Conservation (phyloP, 2,888 invertebrate species). For the Pollenia amentaria region DNA sequence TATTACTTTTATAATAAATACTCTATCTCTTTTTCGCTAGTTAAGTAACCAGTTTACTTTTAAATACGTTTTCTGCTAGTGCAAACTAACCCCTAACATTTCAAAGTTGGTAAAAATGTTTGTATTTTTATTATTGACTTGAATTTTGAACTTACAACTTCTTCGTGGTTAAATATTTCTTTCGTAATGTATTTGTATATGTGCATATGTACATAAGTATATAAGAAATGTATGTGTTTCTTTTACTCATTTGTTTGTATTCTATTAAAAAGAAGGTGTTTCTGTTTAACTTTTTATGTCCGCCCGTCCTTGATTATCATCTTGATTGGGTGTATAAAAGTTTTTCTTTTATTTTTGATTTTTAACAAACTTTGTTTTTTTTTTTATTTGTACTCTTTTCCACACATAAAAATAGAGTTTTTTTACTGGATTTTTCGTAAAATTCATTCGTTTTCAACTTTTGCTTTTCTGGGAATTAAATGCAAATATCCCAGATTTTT, state of each 20-base stretch:
- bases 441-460: too few relatives aligned
- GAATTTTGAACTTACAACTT: constrained; percentile 30
- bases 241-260: constrained; percentile 44
- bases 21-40: too few relatives aligned
- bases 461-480: too few relatives aligned
- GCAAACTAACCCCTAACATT: background rate
- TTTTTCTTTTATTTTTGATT: constrained; percentile 32
- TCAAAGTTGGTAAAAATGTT: constrained; percentile 24
- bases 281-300: constrained; percentile 72
- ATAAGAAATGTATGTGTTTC: constrained; percentile 32
- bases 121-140: constrained; percentile 22
- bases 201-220: constrained; percentile 14
- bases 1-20: too few relatives aligned
- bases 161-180: constrained; percentile 39
- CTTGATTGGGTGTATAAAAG: constrained; percentile 46
- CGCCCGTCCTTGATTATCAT: constrained; percentile 71
- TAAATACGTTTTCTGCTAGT: background rate
- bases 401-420: too few relatives aligned
- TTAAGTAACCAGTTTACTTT: too few relatives aligned
- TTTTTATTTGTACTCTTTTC: constrained; percentile 42
- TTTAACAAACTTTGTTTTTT: constrained; percentile 56
- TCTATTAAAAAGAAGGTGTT: constrained; percentile 69
- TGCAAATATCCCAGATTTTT: too few relatives aligned
- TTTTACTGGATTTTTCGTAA: too few relatives aligned
- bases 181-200: background rate